A percentile compares a stretch with the other conserved stretches of the same genome.
phyloP scores from a whole-genome alignment of 1,140 invertebrate genomes.

The Meteorus sp. region DNA sequence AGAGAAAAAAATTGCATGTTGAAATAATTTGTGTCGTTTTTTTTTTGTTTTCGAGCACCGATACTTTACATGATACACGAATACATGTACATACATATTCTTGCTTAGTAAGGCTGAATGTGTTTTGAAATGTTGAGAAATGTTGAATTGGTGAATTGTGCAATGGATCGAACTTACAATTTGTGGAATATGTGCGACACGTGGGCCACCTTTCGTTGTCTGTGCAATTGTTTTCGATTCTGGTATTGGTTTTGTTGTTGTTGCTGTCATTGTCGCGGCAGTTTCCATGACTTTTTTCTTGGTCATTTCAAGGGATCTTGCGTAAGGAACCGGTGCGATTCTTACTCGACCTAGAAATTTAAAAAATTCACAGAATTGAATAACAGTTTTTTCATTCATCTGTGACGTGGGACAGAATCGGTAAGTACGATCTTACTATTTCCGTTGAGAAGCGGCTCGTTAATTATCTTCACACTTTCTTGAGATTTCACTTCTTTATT shows the following conservation, averaged over 20 bases:
- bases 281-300: constrained; percentile 63
- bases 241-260: no score
- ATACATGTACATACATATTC: no score
- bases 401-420: no score
- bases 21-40: no score
- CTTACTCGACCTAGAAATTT: constrained; percentile 46
- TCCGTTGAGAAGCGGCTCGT: constrained; percentile 42
- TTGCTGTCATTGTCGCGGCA: constrained; percentile 43
- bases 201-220: constrained; percentile 67
- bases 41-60: no score
- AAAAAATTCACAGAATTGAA: constrained; percentile 1
- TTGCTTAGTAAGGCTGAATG: background rate
- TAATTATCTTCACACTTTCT: background rate
- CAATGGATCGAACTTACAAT: constrained; percentile 46
- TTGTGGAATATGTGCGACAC: constrained; percentile 72
- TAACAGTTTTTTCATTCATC: no score
- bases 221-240: constrained; percentile 65
- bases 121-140: constrained; percentile 30
- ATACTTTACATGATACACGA: no score
- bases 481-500: background rate
- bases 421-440: constrained; percentile 38
- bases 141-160: constrained; percentile 9
- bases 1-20: background rate
- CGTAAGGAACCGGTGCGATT: constrained; percentile 67
- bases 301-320: constrained; percentile 61